Conservation (phyloP, 1,140 invertebrate species). For the Euwallacea fornicatus region DNA sequence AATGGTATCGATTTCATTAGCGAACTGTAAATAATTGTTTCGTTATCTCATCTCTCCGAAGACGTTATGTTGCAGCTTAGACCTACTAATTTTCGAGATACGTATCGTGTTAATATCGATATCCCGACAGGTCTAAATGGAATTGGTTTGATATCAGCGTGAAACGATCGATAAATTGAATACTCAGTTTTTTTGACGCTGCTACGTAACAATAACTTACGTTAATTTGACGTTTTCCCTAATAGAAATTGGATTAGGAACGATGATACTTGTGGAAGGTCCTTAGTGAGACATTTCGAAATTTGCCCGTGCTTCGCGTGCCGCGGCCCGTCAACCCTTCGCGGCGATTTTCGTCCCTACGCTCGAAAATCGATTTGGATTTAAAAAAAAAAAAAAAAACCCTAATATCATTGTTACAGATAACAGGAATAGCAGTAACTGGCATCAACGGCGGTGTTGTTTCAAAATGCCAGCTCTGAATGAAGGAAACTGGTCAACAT, state of each 20-base stretch:
- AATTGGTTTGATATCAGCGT: slow-evolving; percentile 11
- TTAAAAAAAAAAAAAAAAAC: no score
- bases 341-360: no score
- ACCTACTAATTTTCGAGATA: neutral
- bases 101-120: slow-evolving; percentile 6
- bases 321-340: no score
- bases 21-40: slow-evolving; percentile 4
- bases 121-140: slow-evolving; percentile 3
- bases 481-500: slow-evolving; percentile 8
- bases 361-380: no score
- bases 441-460: no score
- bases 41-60: neutral
- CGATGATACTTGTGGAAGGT: slow-evolving; percentile 14
- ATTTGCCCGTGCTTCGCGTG: neutral
- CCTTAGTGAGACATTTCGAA: slow-evolving; percentile 3
- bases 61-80: neutral
- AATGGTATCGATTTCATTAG: neutral
- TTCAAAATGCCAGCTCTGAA: no score
- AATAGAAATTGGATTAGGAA: slow-evolving; percentile 24
- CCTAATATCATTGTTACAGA: no score
- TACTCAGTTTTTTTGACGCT: slow-evolving; percentile 12
- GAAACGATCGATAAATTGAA: slow-evolving; percentile 24
- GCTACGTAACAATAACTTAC: slow-evolving; percentile 15
- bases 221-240: slow-evolving; percentile 16
- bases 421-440: no score